Evolutionary conservation across 1,140 invertebrate genomes (phyloP), one percentile per base, ranked within the genome.

Genomic region (Panagrolaimus sp.): DNA sequence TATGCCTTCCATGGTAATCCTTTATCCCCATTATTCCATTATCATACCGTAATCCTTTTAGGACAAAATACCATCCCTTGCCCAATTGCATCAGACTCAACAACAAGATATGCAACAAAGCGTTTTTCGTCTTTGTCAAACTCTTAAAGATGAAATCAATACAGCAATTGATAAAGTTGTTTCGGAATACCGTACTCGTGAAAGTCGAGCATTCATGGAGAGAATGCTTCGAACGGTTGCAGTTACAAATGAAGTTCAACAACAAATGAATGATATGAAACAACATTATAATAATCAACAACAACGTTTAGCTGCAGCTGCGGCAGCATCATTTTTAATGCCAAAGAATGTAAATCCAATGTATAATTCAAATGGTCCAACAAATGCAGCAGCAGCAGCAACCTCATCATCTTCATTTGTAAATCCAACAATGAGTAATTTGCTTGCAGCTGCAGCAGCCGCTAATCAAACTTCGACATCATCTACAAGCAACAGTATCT

Each of bases 381-480:
- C 68, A 21, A 62, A 47, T 48, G 73, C 38, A 24, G 43, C 38
- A 69, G 43, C 67, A 43, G 15, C 26, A 58, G 8, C n/a, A n/a
- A 67, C 65, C 21, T 43, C 71, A 24, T 43, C 62, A 17, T 65
- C 72, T 15, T 46, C 52, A 21, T 58, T 58, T 58, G 28, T 26
- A 12, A 17, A 21, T 58, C 52, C 52, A 12, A 14, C 8, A 21
- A 58, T 58, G 52, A 58, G 52, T 28, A 58, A 58, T 28, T 58
- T 58, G 4, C 52, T 72, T 28, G 70, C 68, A 15, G 71, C 72
- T 24, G 58, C 66, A 43, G 46, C 52, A 9, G 68, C 71, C n/a
- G 69, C 62, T 47, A 63, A 46, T 28, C 44, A 43, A n/a, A 71
- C 55, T 17, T 21, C 52, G 15, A 28, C 52, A 58, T 26, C 52